These are phyloP conservation scores for Drosophila sproati DNA, from an alignment of 1,140 invertebrate genomes.

Conservation along the genomic window DNA sequence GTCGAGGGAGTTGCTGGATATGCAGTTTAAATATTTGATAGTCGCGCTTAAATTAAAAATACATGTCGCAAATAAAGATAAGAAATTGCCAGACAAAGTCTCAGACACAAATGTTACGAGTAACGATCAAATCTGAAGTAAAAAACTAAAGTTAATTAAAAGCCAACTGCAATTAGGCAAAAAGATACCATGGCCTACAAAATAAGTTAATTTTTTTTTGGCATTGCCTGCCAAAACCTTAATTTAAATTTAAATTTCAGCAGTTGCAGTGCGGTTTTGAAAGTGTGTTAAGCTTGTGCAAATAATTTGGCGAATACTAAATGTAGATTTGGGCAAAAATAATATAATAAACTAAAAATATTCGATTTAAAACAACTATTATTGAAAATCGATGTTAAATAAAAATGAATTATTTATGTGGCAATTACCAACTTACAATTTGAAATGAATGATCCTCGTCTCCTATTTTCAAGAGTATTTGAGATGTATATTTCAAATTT, in stretches of 20 bases:
- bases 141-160: constrained; percentile 63
- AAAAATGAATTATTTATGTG: too few species aligned
- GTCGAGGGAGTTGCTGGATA: constrained; percentile 49
- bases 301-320: too few species aligned
- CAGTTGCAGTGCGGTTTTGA: neutral
- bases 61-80: constrained; percentile 72
- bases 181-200: constrained; percentile 21
- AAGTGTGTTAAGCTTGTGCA: too few species aligned
- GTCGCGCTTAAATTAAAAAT: constrained; percentile 63
- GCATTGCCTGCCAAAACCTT: constrained; percentile 4
- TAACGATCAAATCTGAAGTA: constrained; percentile 1
- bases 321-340: too few species aligned
- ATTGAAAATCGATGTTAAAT: too few species aligned
- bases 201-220: neutral
- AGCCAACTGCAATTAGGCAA: constrained; percentile 53
- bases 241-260: constrained; percentile 6
- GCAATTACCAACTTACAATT: neutral
- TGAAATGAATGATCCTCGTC: neutral
- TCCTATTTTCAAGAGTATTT: neutral
- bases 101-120: constrained; percentile 5
- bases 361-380: too few species aligned
- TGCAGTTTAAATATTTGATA: constrained; percentile 56
- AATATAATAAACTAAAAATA: too few species aligned
- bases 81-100: constrained; percentile 36
- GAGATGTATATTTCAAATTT: constrained; percentile 34